Base-by-base conservation (phyloP, 2,113 vertebrate species). In the Gambusia affinis region DNA sequence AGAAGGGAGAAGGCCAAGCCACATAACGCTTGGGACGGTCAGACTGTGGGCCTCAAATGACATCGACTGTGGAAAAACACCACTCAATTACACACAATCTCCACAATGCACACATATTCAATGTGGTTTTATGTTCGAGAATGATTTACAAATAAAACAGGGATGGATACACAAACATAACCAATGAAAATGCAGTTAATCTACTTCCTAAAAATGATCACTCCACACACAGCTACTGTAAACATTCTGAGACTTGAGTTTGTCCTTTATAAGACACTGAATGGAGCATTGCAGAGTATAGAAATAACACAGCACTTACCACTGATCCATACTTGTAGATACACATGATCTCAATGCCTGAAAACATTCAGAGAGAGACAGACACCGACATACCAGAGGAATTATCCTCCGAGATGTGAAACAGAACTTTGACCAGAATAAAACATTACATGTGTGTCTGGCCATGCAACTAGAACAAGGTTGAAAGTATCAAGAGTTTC, bases 281-380 rank as follows among this genome's bases (percentile, higher is more conserved):
- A 78, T 81, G 89, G 86, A 79, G 74, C 82, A 79, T 69, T 66
- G 6, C 67, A 81, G 76, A 81, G 77, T 70, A 80, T 72, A 78
- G 62, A 74, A 87, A 88, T 75, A 87, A 85, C 73, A 73, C 37
- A 74, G 2, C 86, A 96, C 97, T 97, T 87, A 99, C 98, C 95
- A 94, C 82, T 76, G 98, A 99, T 85, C 98, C 98, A 0, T 99
- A 99, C 81, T 99, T 99, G 93, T 98, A 99, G 94, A 98, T 90
- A 35, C 96, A 98, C 97, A 98, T 97, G 87, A 99, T 99, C 94
- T 99, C 97, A 81, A 99, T 93, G 92, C 98, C 98, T 99, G 91
- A 75, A 73, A 89, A 91, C 28, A 93, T 94, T 73, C 85, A 91
- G 70, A 88, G 72, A 75, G 30, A 86, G 82, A 85, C 70, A 92